Percentiles rank a stretch among this genome's conserved stretches.
These are phyloP conservation scores for Podarcis cretensis DNA, from an alignment of 2,113 vertebrate species.

Conservation along the genomic window DNA sequence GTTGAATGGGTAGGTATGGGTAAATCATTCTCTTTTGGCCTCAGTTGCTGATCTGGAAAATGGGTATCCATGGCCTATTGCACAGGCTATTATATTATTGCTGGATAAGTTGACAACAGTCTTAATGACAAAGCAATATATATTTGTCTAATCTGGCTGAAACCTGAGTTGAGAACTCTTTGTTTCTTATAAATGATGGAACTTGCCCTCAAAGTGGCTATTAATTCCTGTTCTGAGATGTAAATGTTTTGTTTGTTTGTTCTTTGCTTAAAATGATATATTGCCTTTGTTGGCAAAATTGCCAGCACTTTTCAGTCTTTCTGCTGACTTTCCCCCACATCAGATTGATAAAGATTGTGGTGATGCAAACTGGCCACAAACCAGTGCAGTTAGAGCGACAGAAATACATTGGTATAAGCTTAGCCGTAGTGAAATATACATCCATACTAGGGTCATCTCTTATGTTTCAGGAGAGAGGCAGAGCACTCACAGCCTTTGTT, in stretches of 20 bases:
- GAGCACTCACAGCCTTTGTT: background rate
- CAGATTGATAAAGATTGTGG: background rate
- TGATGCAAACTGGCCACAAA: background rate
- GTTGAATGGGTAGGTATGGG: background rate
- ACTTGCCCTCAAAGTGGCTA: background rate
- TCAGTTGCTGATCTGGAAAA: background rate
- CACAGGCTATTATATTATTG: background rate
- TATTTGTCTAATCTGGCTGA: background rate
- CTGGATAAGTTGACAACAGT: background rate
- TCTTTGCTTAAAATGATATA: slow-evolving; percentile 1
- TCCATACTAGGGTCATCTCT: background rate
- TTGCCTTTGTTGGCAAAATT: slow-evolving; percentile 7
- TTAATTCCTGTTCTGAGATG: background rate
- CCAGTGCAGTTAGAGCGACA: background rate
- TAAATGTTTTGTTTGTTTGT: too few species aligned
- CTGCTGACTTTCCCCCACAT: background rate
- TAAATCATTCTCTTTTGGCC: background rate
- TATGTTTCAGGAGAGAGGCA: background rate
- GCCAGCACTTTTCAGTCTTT: background rate
- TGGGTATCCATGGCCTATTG: background rate
- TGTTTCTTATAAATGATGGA: background rate
- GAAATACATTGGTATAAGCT: background rate
- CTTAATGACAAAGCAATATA: background rate
- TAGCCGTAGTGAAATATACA: background rate
- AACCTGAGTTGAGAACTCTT: background rate